phyloP scores from a whole-genome alignment of 1,140 invertebrate genomes.

The Phortica variegata region DNA sequence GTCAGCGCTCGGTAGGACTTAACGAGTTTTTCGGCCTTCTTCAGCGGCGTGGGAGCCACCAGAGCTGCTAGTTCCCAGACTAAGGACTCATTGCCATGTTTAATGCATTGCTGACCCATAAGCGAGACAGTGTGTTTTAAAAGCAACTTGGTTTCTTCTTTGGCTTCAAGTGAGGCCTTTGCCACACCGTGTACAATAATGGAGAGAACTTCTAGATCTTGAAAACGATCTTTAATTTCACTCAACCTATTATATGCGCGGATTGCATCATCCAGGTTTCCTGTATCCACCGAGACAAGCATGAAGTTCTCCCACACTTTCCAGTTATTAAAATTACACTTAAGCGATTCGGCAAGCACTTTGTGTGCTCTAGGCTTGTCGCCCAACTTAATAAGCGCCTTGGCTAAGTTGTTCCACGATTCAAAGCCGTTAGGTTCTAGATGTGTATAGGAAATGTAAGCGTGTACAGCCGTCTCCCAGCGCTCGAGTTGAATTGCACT shows the following conservation, averaged over 20 bases:
- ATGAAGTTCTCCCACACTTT: conserved; percentile 96
- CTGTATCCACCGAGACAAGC: conserved; percentile 76
- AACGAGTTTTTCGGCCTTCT: conserved; percentile 65
- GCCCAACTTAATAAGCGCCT: conserved; percentile 84
- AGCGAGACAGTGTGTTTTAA: conserved; percentile 70
- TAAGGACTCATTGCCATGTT: conserved; percentile 67
- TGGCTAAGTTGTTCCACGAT: conserved; percentile 96
- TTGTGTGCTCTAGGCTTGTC: conserved; percentile 84
- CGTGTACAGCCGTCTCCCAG: conserved; percentile 79
- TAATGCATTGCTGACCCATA: conserved; percentile 76
- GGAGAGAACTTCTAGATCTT: conserved; percentile 75
- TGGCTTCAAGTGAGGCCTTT: conserved; percentile 64
- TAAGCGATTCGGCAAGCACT: conserved; percentile 83
- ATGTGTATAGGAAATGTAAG: conserved; percentile 83
- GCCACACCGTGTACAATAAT: conserved; percentile 74
- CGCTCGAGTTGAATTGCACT: conserved; percentile 76
- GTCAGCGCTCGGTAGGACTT: conserved; percentile 65
- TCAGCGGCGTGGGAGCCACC: conserved; percentile 64
- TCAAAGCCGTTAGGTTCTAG: conserved; percentile 90
- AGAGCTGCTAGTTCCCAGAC: conserved; percentile 80
- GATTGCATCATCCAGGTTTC: conserved; percentile 76
- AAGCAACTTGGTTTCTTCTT: conserved; percentile 54
- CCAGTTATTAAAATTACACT: conserved; percentile 95
- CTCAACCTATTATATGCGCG: conserved; percentile 79
- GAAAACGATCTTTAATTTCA: conserved; percentile 79